These are phyloP conservation scores for Pitta sordida DNA, from an alignment of 2,113 vertebrate genomes.

Conservation along the genomic window DNA sequence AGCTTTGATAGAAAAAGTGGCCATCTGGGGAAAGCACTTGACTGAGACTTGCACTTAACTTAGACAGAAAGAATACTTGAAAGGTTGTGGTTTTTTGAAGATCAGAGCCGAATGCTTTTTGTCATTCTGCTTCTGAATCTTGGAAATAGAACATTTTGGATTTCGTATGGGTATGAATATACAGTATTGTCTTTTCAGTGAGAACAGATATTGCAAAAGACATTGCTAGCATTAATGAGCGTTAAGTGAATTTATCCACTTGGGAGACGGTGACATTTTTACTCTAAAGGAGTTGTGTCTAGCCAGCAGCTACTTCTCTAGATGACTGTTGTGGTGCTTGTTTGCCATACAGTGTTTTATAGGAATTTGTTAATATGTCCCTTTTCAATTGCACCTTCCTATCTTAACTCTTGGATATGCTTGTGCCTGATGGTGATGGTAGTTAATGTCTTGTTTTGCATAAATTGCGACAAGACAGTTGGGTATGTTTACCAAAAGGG, in stretches of 20 bases:
- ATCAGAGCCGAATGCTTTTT: neutral
- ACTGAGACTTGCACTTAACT: neutral
- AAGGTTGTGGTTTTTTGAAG: neutral
- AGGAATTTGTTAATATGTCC: neutral
- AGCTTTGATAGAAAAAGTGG: neutral
- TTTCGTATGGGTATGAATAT: neutral
- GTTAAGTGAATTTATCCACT: neutral
- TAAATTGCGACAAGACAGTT: neutral
- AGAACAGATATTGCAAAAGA: neutral
- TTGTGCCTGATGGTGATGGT: neutral
- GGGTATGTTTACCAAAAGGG: neutral
- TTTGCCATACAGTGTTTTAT: neutral
- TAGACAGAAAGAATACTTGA: neutral
- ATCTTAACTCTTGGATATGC: neutral
- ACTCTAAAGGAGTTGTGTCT: neutral
- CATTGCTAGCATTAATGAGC: neutral
- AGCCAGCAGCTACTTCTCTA: neutral
- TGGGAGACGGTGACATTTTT: neutral
- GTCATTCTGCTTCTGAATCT: neutral
- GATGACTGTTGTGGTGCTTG: neutral
- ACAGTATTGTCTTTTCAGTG: neutral
- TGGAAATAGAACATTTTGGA: neutral
- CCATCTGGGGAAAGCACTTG: neutral
- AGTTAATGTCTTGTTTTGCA: neutral
- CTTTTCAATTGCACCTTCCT: neutral